Percentiles rank a stretch among this genome's conserved stretches.
phyloP scores from a whole-genome alignment of 2,888 invertebrate genomes.

The Xestia ashworthii region DNA sequence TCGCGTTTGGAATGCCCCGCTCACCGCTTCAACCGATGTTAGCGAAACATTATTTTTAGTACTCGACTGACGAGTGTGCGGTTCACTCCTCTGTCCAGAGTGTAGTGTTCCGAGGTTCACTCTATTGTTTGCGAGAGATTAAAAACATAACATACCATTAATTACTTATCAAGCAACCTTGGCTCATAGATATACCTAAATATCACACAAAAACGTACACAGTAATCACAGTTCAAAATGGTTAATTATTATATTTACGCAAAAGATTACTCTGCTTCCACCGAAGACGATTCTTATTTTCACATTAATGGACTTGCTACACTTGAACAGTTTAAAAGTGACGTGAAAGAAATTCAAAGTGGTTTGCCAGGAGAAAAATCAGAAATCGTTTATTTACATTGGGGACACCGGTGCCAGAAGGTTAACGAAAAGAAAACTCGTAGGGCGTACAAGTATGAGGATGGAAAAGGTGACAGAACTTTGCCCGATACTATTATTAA shows the following conservation, averaged over 20 bases:
- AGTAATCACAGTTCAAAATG: conserved; percentile 6
- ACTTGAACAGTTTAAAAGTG: conserved; percentile 25
- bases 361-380: conserved; percentile 8
- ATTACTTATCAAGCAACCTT: too few relatives aligned
- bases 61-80: not conserved
- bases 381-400: conserved; percentile 5
- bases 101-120: not conserved
- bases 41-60: not conserved
- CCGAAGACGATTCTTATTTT: not conserved
- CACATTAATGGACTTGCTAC: conserved; percentile 14
- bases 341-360: conserved; percentile 18
- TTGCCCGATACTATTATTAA: conserved; percentile 30
- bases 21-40: too few relatives aligned
- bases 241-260: conserved; percentile 39
- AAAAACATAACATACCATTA: too few relatives aligned
- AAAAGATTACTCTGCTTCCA: conserved; percentile 27
- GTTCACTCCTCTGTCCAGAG: not conserved
- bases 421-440: conserved; percentile 15
- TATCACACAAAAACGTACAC: too few relatives aligned
- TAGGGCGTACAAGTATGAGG: not conserved
- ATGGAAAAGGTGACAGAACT: not conserved
- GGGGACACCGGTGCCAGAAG: conserved; percentile 19
- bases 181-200: too few relatives aligned
- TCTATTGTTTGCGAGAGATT: not conserved
- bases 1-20: not conserved